Conservation (phyloP, 2,113 vertebrate genomes). For the Cynoglossus semilaevis region DNA sequence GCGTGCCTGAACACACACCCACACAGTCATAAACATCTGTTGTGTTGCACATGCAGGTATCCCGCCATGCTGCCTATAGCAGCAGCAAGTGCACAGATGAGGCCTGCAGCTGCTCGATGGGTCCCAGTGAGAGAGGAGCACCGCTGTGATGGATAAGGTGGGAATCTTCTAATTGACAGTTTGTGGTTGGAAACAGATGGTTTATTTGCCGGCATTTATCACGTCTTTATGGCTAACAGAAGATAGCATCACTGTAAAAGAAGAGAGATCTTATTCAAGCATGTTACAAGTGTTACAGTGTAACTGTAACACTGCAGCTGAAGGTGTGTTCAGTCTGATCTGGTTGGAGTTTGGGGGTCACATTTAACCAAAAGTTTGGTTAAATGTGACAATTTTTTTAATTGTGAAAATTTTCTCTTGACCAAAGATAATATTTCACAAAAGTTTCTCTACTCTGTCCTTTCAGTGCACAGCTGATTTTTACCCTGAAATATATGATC, state of each 20-base stretch:
- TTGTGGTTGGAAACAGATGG: slow-evolving; percentile 62
- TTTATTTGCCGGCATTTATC: slow-evolving; percentile 60
- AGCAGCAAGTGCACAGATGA: slow-evolving; percentile 64
- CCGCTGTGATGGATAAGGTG: slow-evolving; percentile 58
- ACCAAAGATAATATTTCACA: no score
- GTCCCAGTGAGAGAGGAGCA: slow-evolving; percentile 39
- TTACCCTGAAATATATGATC: no score
- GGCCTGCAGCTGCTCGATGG: slow-evolving; percentile 64
- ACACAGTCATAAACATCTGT: slow-evolving; percentile 73
- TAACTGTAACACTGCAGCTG: not conserved
- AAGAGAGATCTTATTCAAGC: slow-evolving; percentile 11
- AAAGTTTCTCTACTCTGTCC: no score
- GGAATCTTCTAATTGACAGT: slow-evolving; percentile 57
- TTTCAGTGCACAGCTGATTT: no score
- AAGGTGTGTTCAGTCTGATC: no score
- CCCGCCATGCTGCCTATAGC: slow-evolving; percentile 49
- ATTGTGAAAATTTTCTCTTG: no score
- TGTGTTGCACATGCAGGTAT: slow-evolving; percentile 58
- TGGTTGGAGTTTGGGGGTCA: no score
- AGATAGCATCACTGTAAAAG: slow-evolving; percentile 24
- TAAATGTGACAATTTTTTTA: no score
- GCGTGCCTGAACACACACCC: slow-evolving; percentile 9
- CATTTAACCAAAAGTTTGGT: no score
- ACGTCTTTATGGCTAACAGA: slow-evolving; percentile 63
- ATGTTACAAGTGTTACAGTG: slow-evolving; percentile 18